Evolutionary conservation across 1,140 invertebrate genomes (phyloP).

Genomic region (Gonioctena quinquepunctata): DNA sequence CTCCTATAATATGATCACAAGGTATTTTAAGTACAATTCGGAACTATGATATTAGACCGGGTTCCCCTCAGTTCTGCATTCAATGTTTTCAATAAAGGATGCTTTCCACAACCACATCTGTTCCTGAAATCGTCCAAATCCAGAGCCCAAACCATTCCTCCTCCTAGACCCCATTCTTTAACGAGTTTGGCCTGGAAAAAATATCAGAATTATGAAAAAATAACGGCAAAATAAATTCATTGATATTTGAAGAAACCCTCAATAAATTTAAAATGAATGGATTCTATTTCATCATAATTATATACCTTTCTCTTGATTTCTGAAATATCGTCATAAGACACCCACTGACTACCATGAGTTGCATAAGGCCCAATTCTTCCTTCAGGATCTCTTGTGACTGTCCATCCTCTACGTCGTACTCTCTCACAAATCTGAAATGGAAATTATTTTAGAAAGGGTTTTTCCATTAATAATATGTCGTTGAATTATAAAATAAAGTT

Average conservation of each 20-base stretch:
- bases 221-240: no score
- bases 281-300: no score
- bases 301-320: slow-evolving; percentile 64
- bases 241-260: background rate
- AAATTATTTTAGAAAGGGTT: slow-evolving; percentile 5
- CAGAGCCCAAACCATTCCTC: slow-evolving; percentile 81
- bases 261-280: no score
- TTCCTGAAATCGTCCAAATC: slow-evolving; percentile 76
- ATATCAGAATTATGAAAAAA: slow-evolving; percentile 5
- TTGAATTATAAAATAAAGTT: background rate
- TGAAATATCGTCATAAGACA: slow-evolving; percentile 76
- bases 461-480: background rate
- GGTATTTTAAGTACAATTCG: slow-evolving; percentile 46
- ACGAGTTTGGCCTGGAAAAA: slow-evolving; percentile 60
- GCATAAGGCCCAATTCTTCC: slow-evolving; percentile 76
- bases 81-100: slow-evolving; percentile 63
- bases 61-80: slow-evolving; percentile 60
- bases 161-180: slow-evolving; percentile 65
- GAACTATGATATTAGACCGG: slow-evolving; percentile 33
- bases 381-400: slow-evolving; percentile 64
- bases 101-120: slow-evolving; percentile 64
- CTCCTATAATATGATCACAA: background rate
- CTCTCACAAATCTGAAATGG: slow-evolving; percentile 67
- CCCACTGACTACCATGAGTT: slow-evolving; percentile 76
- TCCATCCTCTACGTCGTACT: slow-evolving; percentile 67